phyloP scores from a whole-genome alignment of 2,113 vertebrate species.

The Zosterops lateralis region DNA sequence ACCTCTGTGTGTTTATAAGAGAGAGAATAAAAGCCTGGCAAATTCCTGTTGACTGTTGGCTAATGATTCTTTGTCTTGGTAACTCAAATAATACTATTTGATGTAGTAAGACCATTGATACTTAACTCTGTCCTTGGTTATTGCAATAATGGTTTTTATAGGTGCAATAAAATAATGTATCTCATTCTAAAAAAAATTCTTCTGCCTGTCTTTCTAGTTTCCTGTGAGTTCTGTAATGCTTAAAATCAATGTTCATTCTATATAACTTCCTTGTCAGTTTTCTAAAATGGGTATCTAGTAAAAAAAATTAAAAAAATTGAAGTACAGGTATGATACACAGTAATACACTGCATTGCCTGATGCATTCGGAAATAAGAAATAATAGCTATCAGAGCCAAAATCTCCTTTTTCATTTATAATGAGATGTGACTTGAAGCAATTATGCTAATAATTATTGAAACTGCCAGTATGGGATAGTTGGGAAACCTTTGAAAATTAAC shows the following conservation, averaged over 20 bases:
- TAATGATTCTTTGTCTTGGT: neutral
- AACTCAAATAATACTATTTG: neutral
- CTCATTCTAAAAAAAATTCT: neutral
- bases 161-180: neutral
- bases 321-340: neutral
- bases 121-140: neutral
- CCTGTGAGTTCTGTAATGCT: neutral
- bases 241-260: neutral
- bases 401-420: neutral
- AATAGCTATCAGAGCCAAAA: neutral
- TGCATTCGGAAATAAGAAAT: neutral
- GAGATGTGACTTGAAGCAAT: slow-evolving; percentile 9
- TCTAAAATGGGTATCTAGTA: neutral
- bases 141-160: neutral
- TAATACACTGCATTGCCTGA: neutral
- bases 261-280: neutral
- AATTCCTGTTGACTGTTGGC: neutral
- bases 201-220: neutral
- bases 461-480: neutral
- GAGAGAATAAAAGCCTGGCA: neutral
- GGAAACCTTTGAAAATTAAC: neutral
- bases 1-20: neutral
- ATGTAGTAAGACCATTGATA: neutral
- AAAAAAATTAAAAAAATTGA: neutral
- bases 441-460: slow-evolving; percentile 13